phyloP scores from a whole-genome alignment of 37 sponge, comb jelly and placozoan genomes.

The Aphrocallistes beatrix region DNA sequence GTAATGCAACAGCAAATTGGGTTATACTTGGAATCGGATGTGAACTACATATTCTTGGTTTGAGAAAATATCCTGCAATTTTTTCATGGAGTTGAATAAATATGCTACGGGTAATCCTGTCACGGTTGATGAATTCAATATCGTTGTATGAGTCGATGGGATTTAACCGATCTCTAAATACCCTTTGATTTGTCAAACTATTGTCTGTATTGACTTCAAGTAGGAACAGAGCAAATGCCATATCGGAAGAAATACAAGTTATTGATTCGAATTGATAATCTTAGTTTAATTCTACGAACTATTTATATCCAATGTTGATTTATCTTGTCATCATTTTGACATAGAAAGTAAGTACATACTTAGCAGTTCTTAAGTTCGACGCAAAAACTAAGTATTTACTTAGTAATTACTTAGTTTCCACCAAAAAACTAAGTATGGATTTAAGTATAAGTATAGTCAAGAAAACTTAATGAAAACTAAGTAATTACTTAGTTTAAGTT shows the following conservation, averaged over 20 bases:
- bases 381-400: neutral
- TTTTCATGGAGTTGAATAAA: too few species aligned
- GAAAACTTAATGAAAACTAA: neutral
- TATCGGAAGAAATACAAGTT: too few species aligned
- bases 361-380: neutral
- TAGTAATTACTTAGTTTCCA: neutral
- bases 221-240: too few species aligned
- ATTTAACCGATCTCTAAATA: too few species aligned
- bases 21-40: neutral
- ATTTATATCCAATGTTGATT: too few species aligned
- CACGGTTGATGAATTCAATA: neutral
- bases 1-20: neutral
- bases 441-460: neutral
- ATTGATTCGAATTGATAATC: too few species aligned
- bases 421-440: neutral
- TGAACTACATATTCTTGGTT: neutral
- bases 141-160: too few species aligned
- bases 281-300: too few species aligned
- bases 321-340: neutral
- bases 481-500: neutral
- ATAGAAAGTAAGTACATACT: neutral
- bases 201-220: too few species aligned
- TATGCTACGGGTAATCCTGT: neutral
- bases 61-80: neutral
- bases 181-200: too few species aligned